Evolutionary conservation across 2,113 vertebrate genomes (phyloP).

Genomic region (Leiothrix lutea): DNA sequence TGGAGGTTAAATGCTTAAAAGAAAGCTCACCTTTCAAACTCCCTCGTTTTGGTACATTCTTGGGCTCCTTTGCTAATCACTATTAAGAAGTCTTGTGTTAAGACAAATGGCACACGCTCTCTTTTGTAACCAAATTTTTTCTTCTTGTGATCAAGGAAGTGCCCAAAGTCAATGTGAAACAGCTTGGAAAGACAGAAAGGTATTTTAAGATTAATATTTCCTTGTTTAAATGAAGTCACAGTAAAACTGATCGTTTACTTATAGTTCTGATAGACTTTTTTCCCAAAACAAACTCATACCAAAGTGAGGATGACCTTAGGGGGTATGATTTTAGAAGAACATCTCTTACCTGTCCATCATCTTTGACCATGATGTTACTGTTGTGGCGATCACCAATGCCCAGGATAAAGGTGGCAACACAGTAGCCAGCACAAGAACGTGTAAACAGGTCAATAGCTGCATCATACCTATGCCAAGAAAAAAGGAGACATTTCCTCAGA

Average conservation of each 20-base stretch:
- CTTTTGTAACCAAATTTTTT: conserved; percentile 99
- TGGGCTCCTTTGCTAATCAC: conserved; percentile 98
- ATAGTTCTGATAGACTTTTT: not conserved
- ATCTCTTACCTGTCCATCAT: conserved; percentile 90
- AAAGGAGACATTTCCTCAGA: not conserved
- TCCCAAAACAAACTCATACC: not conserved
- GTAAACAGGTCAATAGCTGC: conserved; percentile 96
- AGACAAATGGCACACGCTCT: conserved; percentile 94
- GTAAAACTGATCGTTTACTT: not conserved
- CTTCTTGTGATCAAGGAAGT: conserved; percentile 98
- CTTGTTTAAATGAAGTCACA: not conserved
- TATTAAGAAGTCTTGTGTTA: conserved; percentile 97
- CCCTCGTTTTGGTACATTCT: conserved; percentile 96
- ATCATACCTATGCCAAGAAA: conserved; percentile 84
- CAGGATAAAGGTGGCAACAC: conserved; percentile 96
- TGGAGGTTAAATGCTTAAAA: not conserved
- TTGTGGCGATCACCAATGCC: conserved; percentile 98
- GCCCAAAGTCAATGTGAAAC: conserved; percentile 98
- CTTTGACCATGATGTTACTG: conserved; percentile 99
- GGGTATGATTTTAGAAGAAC: not conserved
- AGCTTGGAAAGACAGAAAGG: conserved; percentile 76
- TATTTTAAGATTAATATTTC: not conserved
- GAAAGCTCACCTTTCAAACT: conserved; percentile 90
- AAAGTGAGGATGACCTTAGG: not conserved
- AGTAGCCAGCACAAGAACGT: conserved; percentile 96